Conservation (phyloP, 2,797 vertebrate species). For the Falco cherrug region DNA sequence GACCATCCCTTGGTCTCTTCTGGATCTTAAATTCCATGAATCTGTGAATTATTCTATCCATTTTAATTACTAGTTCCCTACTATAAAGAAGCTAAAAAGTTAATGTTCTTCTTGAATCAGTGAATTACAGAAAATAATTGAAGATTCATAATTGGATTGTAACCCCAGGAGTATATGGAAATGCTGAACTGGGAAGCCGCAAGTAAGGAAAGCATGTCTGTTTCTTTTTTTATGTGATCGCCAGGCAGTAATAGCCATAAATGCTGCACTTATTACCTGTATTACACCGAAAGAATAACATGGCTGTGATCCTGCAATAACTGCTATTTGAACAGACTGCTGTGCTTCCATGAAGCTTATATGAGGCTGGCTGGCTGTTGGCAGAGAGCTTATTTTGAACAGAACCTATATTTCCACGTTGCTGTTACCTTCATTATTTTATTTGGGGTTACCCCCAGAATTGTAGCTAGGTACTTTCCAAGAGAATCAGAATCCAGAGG, state of each 20-base stretch:
- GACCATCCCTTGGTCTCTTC: not conserved
- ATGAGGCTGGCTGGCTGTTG: not conserved
- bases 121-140: constrained; percentile 57
- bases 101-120: constrained; percentile 29
- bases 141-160: constrained; percentile 53
- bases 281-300: constrained; percentile 36
- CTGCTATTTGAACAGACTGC: constrained; percentile 16
- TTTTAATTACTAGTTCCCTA: constrained; percentile 19
- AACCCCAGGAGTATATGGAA: constrained; percentile 20
- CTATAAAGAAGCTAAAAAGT: constrained; percentile 18
- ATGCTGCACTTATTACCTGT: constrained; percentile 24
- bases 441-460: not conserved
- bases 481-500: not conserved
- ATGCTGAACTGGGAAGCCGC: constrained; percentile 10
- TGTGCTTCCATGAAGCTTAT: not conserved
- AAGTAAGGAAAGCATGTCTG: not conserved
- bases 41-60: constrained; percentile 7
- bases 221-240: not conserved
- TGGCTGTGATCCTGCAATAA: constrained; percentile 8
- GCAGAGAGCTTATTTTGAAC: not conserved
- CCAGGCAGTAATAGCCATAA: constrained; percentile 33
- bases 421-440: not conserved
- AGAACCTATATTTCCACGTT: not conserved
- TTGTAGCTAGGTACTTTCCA: not conserved
- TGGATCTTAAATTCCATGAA: not conserved